Base-by-base conservation (phyloP, 2,797 vertebrate genomes). In the Potorous gilbertii region DNA sequence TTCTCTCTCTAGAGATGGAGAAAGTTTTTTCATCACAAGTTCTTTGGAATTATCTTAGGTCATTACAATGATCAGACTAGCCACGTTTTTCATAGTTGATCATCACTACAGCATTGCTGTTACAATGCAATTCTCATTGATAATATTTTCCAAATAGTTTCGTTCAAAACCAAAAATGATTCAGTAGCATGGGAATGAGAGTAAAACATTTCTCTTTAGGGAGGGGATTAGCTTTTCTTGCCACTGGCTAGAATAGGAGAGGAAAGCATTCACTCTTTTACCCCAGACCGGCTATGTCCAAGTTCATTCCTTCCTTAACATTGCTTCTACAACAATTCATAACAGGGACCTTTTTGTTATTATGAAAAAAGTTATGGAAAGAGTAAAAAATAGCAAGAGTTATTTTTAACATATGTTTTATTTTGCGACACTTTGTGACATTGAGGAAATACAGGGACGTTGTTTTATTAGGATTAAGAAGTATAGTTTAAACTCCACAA, bases 131-230 rank as follows among this genome's bases (percentile, higher is more conserved):
- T 62, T 93, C 56, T 91, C 96, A n/a, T n/a, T 93, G 92, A 90
- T 31, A 27, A 62, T 52, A 94, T 56, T 95, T 96, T 95, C 62
- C 4, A 95, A 95, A 93, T 94, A 95, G 94, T 92, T 54, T n/a
- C 8, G 52, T 52, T 52, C 52, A 52, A 52, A 52, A 52, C 5
- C n/a, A 94, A 94, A 74, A 31, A 66, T 34, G 31, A 4, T 62
- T 62, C 54, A 27, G 10, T 56, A 93, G 31, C 92, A 9, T 0
- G 90, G 13, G 94, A 4, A 16, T 93, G 54, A 81, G 95, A 90
- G 29, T 66, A 81, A 87, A 94, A 16, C 31, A 91, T 46, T 2
- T 8, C 56, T n/a, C 81, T 50, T 91, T 2, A 28, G 52, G 34
- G 81, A 59, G 95, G 93, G 54, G 74, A 27, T 92, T 56, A 54